Evolutionary conservation across 1,140 invertebrate genomes (phyloP).

Genomic region (Gryon sp.): DNA sequence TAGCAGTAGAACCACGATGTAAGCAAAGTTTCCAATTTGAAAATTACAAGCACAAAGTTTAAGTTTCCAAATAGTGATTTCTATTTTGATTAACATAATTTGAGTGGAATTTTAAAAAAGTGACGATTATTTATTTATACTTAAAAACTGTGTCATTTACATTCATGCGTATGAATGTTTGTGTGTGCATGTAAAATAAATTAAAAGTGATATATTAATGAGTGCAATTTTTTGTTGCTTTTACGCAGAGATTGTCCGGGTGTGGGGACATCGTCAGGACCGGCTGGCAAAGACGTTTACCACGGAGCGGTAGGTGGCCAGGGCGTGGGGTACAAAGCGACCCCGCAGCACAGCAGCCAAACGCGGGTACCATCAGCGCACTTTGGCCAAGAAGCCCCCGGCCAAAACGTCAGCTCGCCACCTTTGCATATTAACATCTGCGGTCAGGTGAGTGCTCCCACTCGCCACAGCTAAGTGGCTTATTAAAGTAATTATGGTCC

Average conservation of each 20-base stretch:
- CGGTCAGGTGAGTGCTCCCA: conserved; percentile 72
- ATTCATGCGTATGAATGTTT: neutral
- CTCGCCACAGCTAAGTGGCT: conserved; percentile 44
- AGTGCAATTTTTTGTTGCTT: conserved; percentile 20
- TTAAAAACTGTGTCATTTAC: too few relatives aligned
- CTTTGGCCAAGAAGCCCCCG: conserved; percentile 72
- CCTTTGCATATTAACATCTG: conserved; percentile 79
- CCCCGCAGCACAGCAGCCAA: conserved; percentile 73
- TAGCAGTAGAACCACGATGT: too few relatives aligned
- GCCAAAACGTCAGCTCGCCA: conserved; percentile 73
- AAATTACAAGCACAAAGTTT: too few relatives aligned
- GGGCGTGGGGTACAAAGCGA: conserved; percentile 73
- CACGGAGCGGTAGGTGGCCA: conserved; percentile 73
- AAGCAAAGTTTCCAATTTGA: too few relatives aligned
- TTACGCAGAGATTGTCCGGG: conserved; percentile 74
- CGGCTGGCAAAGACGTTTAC: conserved; percentile 75
- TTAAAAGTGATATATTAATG: neutral
- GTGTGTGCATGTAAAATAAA: neutral
- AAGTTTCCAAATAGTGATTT: too few relatives aligned
- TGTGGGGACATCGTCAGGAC: conserved; percentile 74
- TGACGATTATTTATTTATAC: too few relatives aligned
- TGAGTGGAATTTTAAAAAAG: too few relatives aligned
- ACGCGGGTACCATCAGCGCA: conserved; percentile 70
- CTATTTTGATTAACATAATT: too few relatives aligned
- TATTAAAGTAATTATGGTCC: conserved; percentile 52